Evolutionary conservation across 2,113 vertebrate species (phyloP), one percentile per base, ranked within the genome.

Genomic region (Apodemus speciosus): DNA sequence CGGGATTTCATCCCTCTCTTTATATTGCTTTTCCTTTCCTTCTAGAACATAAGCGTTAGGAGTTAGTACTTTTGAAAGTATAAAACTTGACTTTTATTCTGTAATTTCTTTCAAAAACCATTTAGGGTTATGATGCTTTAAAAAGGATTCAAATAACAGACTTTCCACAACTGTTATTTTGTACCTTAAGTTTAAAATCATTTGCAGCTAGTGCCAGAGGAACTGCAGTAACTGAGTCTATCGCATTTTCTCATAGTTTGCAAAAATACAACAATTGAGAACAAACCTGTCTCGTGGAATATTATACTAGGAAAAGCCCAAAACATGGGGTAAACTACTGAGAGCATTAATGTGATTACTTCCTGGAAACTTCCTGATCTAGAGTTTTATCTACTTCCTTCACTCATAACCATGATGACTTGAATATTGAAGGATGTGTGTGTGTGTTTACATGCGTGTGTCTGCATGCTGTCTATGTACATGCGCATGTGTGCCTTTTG

Each of bases 21-120:
- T 73, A 79, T 95, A 30, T 86, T 88, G 15, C 35, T 90, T 49
- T 93, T 71, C 23, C 69, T 95, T 89, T 96, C 51, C 60, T 73
- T 83, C 96, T 89, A 71, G 93, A 94, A 91, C 64, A 43, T 9
- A 53, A 38, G 38, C 10, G 23, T 75, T 77, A 6, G 14, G 84
- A 85, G 62, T 77, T 68, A 5, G 1, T 73, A 85, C 53, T 85
- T 93, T 76, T 53, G 72, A 84, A 93, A 79, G 1, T 49, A 0
- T 14, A 38, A 72, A 58, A 81, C 60, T 73, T 92, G 25, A 16
- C 46, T 81, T 95, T 93, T 85, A 7, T 85, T 75, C 27, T 73
- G 4, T 95, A 58, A 81, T 83, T 93, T 88, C 40, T 87, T 91
- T 93, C 6, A 79, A 79, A 93, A 96, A 43, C 2, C 4, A 73